Evolutionary conservation across 1,140 invertebrate genomes (phyloP), one percentile per base, ranked within the genome.

Genomic region (Cherax quadricarinatus): DNA sequence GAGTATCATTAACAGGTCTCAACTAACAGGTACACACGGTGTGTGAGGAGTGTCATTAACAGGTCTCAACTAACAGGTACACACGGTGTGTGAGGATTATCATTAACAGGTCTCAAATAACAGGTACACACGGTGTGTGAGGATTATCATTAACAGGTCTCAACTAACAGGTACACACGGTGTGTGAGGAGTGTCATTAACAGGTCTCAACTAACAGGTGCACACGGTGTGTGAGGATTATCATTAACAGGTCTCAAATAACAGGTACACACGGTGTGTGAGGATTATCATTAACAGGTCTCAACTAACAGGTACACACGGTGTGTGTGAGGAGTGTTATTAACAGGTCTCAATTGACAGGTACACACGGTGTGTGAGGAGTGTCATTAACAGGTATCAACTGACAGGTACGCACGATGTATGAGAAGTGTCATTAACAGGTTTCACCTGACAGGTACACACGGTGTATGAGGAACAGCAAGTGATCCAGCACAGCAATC

Each of bases 141-240:
- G 24, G 83, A 85, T n/a, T n/a, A n/a, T n/a, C n/a, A n/a, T n/a
- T n/a, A 66, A 18, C 21, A 18, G 4, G 62, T 51, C 18, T 14
- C 18, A 9, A 21, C n/a, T 24, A 14, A 3, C 49, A 85, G 83
- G 83, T 85, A 4, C 83, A 85, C 60, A 85, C 83, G 24, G 83
- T 85, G 9, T 85, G 70, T n/a, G 83, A 85, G 24, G 83, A 85
- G n/a, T n/a, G n/a, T n/a, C n/a, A n/a, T n/a, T n/a, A 66, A 18
- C 21, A 18, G 4, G 62, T 51, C 18, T 14, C 18, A 9, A 21
- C n/a, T 24, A 14, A 3, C 49, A 85, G 83, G 83, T 85, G 0
- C 83, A 85, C 60, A 85, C 83, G 24, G 83, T 85, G 9, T 85
- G 70, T n/a, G 83, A 85, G 24, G 83, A 85, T n/a, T n/a, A n/a